Conservation (phyloP, 2,113 vertebrate genomes). For the Limanda limanda region DNA sequence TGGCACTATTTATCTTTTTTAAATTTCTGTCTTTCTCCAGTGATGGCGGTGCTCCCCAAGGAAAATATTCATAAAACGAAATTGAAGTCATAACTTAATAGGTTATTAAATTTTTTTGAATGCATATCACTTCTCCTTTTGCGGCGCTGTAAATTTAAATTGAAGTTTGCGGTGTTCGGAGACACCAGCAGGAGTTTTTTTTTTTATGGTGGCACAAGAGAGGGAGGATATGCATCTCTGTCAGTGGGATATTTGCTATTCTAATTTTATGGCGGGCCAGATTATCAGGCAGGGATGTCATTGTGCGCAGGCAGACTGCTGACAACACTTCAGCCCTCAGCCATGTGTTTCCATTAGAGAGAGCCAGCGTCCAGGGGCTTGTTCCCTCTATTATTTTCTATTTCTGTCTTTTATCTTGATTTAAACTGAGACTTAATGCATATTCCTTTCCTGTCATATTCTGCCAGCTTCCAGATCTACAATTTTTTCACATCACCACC, state of each 20-base stretch:
- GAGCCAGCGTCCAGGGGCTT: constrained; percentile 91
- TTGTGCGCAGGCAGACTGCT: constrained; percentile 87
- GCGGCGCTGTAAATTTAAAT: constrained; percentile 99
- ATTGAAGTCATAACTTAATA: constrained; percentile 99
- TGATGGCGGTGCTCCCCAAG: constrained; percentile 91
- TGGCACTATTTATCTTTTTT: constrained; percentile 98
- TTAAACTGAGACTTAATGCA: constrained; percentile 95
- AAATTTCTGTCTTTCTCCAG: constrained; percentile 91
- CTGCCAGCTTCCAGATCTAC: constrained; percentile 29
- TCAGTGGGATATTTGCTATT: constrained; percentile 99
- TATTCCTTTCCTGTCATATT: constrained; percentile 94
- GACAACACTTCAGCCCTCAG: constrained; percentile 97
- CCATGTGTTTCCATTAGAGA: constrained; percentile 99
- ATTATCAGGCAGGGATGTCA: constrained; percentile 99
- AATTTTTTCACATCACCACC: constrained; percentile 16
- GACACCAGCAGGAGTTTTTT: constrained; percentile 89
- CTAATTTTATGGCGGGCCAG: constrained; percentile 99
- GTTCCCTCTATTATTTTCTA: constrained; percentile 95
- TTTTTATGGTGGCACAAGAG: constrained; percentile 92
- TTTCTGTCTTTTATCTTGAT: constrained; percentile 99
- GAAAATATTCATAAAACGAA: constrained; percentile 98
- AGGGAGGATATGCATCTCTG: constrained; percentile 99
- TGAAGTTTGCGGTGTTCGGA: constrained; percentile 98
- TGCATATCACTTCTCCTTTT: constrained; percentile 99
- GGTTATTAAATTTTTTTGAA: constrained; percentile 97